Conservation (phyloP, 2,888 invertebrate species). For the Thelaira solivaga region DNA sequence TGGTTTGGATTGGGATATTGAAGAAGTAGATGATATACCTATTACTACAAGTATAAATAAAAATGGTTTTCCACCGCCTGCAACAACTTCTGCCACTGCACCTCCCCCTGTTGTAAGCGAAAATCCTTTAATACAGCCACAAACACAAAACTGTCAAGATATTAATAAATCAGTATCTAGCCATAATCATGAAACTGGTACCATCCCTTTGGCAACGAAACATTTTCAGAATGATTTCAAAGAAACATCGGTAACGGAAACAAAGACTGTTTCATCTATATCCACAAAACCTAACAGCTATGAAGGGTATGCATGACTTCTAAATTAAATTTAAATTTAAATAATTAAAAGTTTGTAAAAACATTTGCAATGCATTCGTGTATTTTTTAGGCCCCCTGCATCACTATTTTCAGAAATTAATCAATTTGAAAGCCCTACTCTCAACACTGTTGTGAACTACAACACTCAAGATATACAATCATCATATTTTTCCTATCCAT, state of each 20-base stretch:
- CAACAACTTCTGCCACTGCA: neutral
- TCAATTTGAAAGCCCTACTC: conserved; percentile 42
- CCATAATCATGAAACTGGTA: neutral
- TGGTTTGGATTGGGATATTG: conserved; percentile 87
- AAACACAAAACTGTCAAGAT: neutral
- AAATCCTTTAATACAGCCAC: neutral
- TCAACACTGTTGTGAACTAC: conserved; percentile 10
- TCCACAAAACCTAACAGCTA: conserved; percentile 26
- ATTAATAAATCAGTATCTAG: neutral
- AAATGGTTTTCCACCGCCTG: conserved; percentile 48
- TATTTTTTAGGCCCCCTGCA: conserved; percentile 35
- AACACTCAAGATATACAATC: conserved; percentile 53
- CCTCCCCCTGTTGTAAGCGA: neutral
- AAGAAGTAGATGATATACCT: conserved; percentile 81
- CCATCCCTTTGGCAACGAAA: neutral
- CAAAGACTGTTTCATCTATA: neutral
- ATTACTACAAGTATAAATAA: conserved; percentile 30
- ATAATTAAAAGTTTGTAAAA: too few relatives aligned
- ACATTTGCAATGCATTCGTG: too few relatives aligned
- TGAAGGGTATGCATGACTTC: conserved; percentile 37
- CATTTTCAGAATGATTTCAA: conserved; percentile 7
- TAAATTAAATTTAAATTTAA: too few relatives aligned
- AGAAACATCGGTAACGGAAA: neutral
- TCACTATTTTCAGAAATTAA: conserved; percentile 48
- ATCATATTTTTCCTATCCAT: conserved; percentile 55